Evolutionary conservation across 23 tunicate species (phyloP).

Genomic region (Halocynthia aurantium): DNA sequence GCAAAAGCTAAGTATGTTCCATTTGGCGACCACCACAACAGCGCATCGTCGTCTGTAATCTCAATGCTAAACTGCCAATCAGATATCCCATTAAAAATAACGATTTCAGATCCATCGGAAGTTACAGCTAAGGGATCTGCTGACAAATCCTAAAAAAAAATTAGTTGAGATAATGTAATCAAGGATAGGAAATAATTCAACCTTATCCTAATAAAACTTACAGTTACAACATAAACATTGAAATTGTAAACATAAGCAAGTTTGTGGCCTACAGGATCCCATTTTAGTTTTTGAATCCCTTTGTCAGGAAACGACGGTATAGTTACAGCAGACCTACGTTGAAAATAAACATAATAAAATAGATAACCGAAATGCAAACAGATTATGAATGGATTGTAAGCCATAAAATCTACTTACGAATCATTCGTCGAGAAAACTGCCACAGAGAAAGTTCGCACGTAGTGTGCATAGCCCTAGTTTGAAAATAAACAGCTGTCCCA

Average conservation of each 20-base stretch:
- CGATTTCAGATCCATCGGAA: constrained; percentile 48
- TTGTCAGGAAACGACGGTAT: constrained; percentile 21
- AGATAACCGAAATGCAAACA: too few species aligned
- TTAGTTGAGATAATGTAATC: background rate
- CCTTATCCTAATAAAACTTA: background rate
- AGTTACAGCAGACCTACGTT: constrained; percentile 8
- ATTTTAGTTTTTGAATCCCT: constrained; percentile 66
- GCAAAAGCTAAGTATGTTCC: constrained; percentile 59
- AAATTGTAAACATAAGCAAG: constrained; percentile 47
- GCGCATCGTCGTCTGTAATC: constrained; percentile 76
- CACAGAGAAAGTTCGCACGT: constrained; percentile 57
- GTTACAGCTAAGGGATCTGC: constrained; percentile 23
- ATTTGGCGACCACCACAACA: constrained; percentile 89
- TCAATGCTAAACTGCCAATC: constrained; percentile 66
- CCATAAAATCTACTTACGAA: constrained; percentile 3
- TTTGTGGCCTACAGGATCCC: constrained; percentile 58
- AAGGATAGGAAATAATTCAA: background rate
- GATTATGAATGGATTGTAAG: too few species aligned
- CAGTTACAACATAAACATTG: constrained; percentile 44
- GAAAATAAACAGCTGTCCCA: too few species aligned
- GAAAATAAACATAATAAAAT: background rate
- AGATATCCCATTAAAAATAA: constrained; percentile 71
- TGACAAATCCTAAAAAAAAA: background rate
- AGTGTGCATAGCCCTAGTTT: constrained; percentile 80
- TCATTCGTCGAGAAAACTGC: constrained; percentile 23